These are phyloP conservation scores for Eustalomyia histrio DNA, from an alignment of 2,888 invertebrate genomes.

Conservation along the genomic window DNA sequence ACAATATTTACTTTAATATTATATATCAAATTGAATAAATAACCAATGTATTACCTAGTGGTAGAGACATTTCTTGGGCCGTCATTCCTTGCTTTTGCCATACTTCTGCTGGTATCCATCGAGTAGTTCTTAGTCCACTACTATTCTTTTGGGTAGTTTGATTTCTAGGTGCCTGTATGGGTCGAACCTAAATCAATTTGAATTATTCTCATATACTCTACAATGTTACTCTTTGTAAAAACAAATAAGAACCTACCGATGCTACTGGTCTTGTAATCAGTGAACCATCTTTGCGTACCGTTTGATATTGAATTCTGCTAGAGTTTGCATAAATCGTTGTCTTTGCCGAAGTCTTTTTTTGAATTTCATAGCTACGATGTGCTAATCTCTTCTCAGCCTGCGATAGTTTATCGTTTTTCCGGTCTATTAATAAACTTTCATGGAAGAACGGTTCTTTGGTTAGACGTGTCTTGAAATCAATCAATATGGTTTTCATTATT, in stretches of 20 bases:
- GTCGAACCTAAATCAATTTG: constrained; percentile 82
- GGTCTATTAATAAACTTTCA: constrained; percentile 95
- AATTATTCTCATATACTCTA: constrained; percentile 6
- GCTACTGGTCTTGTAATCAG: constrained; percentile 85
- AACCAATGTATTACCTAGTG: constrained; percentile 82
- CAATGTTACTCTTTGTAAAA: neutral
- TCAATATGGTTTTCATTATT: constrained; percentile 87
- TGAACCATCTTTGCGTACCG: constrained; percentile 82
- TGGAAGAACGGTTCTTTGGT: constrained; percentile 96
- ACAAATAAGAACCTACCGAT: constrained; percentile 81
- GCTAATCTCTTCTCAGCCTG: constrained; percentile 96
- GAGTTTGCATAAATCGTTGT: constrained; percentile 81
- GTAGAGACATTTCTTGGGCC: constrained; percentile 95
- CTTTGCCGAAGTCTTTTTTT: constrained; percentile 90
- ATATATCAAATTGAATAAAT: neutral
- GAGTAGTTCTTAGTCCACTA: constrained; percentile 80
- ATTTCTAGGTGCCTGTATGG: constrained; percentile 87
- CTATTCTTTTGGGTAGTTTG: constrained; percentile 70
- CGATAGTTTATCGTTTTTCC: constrained; percentile 96
- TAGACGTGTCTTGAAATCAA: constrained; percentile 83
- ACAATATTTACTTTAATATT: neutral
- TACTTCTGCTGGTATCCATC: constrained; percentile 94
- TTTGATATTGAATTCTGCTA: constrained; percentile 82
- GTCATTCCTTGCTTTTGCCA: constrained; percentile 97
- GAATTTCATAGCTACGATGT: constrained; percentile 93